Conservation (phyloP, 2,888 invertebrate genomes). For the Oasisia sp. region DNA sequence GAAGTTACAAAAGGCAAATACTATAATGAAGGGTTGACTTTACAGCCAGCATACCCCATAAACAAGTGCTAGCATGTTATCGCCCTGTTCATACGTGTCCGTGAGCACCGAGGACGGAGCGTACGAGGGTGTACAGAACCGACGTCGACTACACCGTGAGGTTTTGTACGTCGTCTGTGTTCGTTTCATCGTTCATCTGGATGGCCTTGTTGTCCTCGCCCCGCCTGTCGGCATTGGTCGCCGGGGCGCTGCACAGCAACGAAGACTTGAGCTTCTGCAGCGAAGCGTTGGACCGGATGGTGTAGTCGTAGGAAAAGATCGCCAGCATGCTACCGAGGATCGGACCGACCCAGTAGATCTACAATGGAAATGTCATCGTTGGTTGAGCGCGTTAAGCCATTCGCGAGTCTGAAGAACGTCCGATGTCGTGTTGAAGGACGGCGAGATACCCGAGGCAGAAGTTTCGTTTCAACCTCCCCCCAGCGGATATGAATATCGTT, state of each 20-base stretch:
- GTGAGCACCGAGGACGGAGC: background rate
- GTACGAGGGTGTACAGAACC: background rate
- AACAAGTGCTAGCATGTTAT: background rate
- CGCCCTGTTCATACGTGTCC: background rate
- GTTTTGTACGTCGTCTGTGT: background rate
- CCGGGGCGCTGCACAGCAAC: background rate
- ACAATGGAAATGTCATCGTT: background rate
- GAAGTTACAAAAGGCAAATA: background rate
- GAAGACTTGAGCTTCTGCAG: slow-evolving; percentile 14
- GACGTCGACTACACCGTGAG: background rate
- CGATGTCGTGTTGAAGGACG: too few relatives aligned
- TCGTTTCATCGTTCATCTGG: background rate
- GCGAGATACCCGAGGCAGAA: too few relatives aligned
- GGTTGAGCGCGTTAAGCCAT: background rate
- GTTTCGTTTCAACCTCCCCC: too few relatives aligned
- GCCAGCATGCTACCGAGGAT: background rate
- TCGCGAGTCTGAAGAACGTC: background rate
- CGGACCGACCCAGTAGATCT: slow-evolving; percentile 26
- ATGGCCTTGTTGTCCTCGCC: background rate
- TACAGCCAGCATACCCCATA: background rate
- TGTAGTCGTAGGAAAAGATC: slow-evolving; percentile 19
- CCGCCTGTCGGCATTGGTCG: background rate
- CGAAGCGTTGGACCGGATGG: slow-evolving; percentile 14
- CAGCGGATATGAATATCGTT: too few relatives aligned
- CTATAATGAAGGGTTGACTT: background rate